Conservation (phyloP, 2,113 vertebrate genomes). For the Spizaetus ornatus region DNA sequence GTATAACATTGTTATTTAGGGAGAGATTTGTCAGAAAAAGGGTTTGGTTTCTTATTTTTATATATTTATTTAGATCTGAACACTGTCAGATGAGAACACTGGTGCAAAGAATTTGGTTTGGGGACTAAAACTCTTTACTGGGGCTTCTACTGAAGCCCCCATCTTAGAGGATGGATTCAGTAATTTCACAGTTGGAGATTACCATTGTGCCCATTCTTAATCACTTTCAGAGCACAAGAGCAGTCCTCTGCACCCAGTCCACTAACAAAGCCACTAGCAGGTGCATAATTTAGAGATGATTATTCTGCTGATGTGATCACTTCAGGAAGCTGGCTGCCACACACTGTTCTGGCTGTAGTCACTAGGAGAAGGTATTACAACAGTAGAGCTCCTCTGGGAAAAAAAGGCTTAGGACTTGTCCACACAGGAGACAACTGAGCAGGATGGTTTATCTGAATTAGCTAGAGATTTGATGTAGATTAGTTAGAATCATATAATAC, state of each 20-base stretch:
- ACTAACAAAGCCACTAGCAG: not conserved
- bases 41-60: not conserved
- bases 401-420: not conserved
- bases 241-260: not conserved
- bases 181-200: not conserved
- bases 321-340: not conserved
- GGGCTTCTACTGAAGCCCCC: not conserved
- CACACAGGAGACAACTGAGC: not conserved
- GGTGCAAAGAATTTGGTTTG: not conserved
- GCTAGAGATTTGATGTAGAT: not conserved
- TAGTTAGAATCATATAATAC: not conserved
- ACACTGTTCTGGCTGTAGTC: not conserved
- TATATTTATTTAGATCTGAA: not conserved
- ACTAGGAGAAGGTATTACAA: not conserved
- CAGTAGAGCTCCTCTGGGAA: not conserved
- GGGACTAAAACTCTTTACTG: not conserved
- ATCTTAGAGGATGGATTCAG: not conserved
- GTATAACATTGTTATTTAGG: not conserved
- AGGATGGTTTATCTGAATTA: not conserved
- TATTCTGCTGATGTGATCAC: not conserved
- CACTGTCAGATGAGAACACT: not conserved
- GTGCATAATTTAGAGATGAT: not conserved
- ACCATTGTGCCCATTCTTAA: not conserved
- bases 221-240: not conserved
- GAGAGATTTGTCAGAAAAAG: not conserved